These are phyloP conservation scores for Oxyteleia sp. DNA, from an alignment of 2,888 invertebrate species.

Conservation along the genomic window DNA sequence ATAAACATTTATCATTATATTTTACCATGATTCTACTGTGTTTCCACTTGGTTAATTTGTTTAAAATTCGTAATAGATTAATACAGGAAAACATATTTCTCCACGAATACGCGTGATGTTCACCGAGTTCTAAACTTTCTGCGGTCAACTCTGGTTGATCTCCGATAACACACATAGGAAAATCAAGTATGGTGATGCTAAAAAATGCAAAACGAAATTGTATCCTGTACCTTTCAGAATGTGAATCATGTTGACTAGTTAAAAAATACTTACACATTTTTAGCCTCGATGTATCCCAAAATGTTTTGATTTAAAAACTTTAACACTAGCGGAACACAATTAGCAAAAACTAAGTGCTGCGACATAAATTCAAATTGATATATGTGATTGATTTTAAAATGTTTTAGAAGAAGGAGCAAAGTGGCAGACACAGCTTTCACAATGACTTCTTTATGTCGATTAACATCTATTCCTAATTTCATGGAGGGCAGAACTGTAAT, in stretches of 20 bases:
- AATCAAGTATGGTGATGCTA: constrained; percentile 97
- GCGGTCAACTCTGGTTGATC: constrained; percentile 97
- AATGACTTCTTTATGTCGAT: constrained; percentile 99
- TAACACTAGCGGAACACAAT: constrained; percentile 98
- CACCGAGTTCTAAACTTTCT: constrained; percentile 95
- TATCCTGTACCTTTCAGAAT: constrained; percentile 8
- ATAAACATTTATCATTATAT: background rate
- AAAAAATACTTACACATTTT: constrained; percentile 91
- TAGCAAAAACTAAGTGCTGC: constrained; percentile 99
- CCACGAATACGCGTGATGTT: constrained; percentile 97
- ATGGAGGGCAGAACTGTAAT: constrained; percentile 98
- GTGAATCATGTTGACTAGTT: constrained; percentile 10
- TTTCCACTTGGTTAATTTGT: constrained; percentile 99
- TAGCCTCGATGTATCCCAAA: constrained; percentile 97
- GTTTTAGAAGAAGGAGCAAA: constrained; percentile 96
- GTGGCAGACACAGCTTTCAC: constrained; percentile 98
- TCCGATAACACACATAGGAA: constrained; percentile 98
- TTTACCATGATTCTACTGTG: constrained; percentile 97
- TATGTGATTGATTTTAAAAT: constrained; percentile 98
- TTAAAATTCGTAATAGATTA: constrained; percentile 97
- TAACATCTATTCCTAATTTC: constrained; percentile 98
- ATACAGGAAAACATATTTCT: constrained; percentile 99
- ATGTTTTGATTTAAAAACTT: constrained; percentile 99
- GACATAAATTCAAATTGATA: constrained; percentile 99
- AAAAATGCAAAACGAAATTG: constrained; percentile 72